Evolutionary conservation across 2,888 invertebrate species (phyloP), one percentile per base, ranked within the genome.

Genomic region (Agapostemon virescens): DNA sequence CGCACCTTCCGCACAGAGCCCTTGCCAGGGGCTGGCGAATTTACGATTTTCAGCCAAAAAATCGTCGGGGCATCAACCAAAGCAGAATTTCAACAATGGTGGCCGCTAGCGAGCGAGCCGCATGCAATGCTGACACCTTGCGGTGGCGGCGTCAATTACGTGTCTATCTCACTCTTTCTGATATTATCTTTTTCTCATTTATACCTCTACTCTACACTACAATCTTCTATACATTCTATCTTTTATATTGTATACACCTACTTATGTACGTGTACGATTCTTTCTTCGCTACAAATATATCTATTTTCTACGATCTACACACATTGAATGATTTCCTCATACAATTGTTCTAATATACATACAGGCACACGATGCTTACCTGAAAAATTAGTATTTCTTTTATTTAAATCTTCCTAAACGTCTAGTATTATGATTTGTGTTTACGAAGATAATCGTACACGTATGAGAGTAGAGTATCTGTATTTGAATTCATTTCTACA

Each of bases 11-110:
- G 86, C 88, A 86, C 84, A 84, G 85, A 84, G 86, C 87, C 89
- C 87, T 86, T 84, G 86, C 84, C 84, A 81, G 82, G 89, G 87
- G 85, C 87, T 87, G 86, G 88, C 89, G 87, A 90, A 87, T 88
- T 88, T 86, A 88, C 87, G 89, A 89, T 89, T 88, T 90, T 89
- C 83, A 85, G 84, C 86, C 84, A 85, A 89, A 90, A 89, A 90
- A 88, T 88, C 89, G 89, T 89, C 89, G 85, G 89, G 87, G 90
- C 91, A 91, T 91, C 90, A 91, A 90, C 90, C 90, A 90, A 91
- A 90, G 89, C 90, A 91, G 91, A 89, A 90, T 90, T 91, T 89
- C 90, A 91, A 92, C 91, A 92, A 91, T 92, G 92, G 91, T 92
- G 91, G 91, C 91, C 89, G 90, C 88, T 87, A 85, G 80, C 85